Base-by-base conservation (phyloP, 2,888 invertebrate genomes). In the Clostera curtula region DNA sequence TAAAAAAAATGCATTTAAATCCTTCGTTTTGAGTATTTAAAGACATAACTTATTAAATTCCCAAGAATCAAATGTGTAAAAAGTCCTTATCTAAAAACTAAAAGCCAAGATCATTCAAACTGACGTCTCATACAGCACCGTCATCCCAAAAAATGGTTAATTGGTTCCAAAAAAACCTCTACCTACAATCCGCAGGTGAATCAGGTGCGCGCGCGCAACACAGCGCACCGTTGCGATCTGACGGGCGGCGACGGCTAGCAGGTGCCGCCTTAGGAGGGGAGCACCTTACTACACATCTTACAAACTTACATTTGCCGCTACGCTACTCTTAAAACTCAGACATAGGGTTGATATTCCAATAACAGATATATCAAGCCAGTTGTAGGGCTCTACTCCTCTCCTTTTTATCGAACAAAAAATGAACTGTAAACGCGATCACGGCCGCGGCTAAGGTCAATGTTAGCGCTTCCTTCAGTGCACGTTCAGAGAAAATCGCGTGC, bases 391-490 rank as follows among this genome's bases (percentile, higher is more conserved):
- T 79, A 80, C 80, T 83, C 77, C 83, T 83, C 83, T 83, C 83
- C 83, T 83, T 83, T 83, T 83, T 83, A 83, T 82, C 77, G 82
- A 80, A 79, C 82, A 83, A 83, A 83, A 83, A 83, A 82, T 83
- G 82, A 83, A 83, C 83, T 83, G 83, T 83, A 83, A 83, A 83
- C 79, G 82, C 83, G 83, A 83, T 82, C 83, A 82, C 83, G 83
- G 82, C 83, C 82, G 79, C 71, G 59, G 69, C 76, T 82, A 83
- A 83, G 83, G 83, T 83, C 83, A 83, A 83, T 83, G 82, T 82
- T 83, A 82, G 80, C 73, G 80, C 82, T 83, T 83, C 83, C 83
- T 83, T 83, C 83, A 83, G 83, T 83, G 73, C 69, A 68, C 79
- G 79, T 70, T 77, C 68, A 73, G 83, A 68, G 74, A 73, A 76